These are phyloP conservation scores for Ceratina japonica DNA, from an alignment of 1,140 invertebrate species.

Conservation along the genomic window DNA sequence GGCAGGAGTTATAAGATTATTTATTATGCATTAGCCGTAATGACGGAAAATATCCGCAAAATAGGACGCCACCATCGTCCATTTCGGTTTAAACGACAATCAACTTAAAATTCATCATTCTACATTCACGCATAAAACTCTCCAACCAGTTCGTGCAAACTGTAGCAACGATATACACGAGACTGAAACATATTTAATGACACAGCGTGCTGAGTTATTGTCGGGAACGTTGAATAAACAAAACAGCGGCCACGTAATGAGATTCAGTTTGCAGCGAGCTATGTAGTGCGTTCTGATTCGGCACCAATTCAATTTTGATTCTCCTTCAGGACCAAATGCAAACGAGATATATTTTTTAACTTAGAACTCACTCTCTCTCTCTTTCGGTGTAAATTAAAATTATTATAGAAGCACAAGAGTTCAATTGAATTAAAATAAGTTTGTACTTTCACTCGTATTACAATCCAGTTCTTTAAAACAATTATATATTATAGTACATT, in stretches of 20 bases:
- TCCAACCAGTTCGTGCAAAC: too few species aligned
- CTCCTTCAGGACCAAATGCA: background rate
- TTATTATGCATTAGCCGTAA: constrained; percentile 33
- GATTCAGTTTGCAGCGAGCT: constrained; percentile 7
- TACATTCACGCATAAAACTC: background rate
- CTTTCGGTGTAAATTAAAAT: too few species aligned
- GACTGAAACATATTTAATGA: constrained; percentile 6
- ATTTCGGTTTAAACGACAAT: constrained; percentile 3
- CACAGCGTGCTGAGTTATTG: background rate
- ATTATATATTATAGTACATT: too few species aligned
- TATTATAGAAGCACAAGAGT: too few species aligned
- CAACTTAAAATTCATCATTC: constrained; percentile 20
- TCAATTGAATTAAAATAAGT: too few species aligned
- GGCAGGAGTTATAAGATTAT: constrained; percentile 8
- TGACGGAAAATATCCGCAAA: constrained; percentile 9
- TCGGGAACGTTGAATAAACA: constrained; percentile 12
- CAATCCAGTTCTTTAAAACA: too few species aligned
- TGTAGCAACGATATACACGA: background rate
- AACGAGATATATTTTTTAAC: background rate
- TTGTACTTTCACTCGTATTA: too few species aligned
- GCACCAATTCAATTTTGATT: background rate
- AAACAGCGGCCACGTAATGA: background rate
- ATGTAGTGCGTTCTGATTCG: background rate
- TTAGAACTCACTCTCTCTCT: too few species aligned
- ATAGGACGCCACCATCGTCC: constrained; percentile 5